Evolutionary conservation across 2,888 invertebrate genomes (phyloP).

Genomic region (Aphodius sticticus): DNA sequence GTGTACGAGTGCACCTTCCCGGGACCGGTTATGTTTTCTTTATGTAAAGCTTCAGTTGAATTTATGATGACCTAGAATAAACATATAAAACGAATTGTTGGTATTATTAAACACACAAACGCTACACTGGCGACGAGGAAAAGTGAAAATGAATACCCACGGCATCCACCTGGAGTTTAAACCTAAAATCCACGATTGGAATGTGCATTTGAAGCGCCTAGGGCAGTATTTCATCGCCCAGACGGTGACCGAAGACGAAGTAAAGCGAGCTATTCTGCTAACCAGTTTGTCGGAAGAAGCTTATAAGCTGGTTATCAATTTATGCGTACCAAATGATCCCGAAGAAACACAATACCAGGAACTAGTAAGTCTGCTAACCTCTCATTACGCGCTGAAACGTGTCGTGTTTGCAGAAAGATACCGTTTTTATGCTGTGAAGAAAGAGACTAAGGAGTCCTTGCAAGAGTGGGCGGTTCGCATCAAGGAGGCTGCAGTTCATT

Average conservation of each 20-base stretch:
- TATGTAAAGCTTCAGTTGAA: no score
- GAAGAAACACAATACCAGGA: slow-evolving; percentile 37
- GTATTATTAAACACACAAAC: no score
- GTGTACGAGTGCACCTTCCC: no score
- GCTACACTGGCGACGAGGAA: no score
- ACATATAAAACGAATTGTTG: no score
- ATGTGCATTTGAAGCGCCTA: slow-evolving; percentile 37
- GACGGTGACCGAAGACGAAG: slow-evolving; percentile 22
- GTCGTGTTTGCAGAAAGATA: not conserved
- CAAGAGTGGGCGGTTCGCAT: slow-evolving; percentile 36
- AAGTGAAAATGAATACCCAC: not conserved
- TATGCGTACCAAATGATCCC: slow-evolving; percentile 39
- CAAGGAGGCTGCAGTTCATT: slow-evolving; percentile 36
- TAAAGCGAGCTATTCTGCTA: slow-evolving; percentile 43
- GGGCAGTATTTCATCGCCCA: slow-evolving; percentile 43
- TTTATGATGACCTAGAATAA: no score
- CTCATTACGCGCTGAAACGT: not conserved
- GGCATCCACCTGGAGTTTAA: slow-evolving; percentile 5
- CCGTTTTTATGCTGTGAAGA: slow-evolving; percentile 24
- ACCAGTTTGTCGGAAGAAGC: slow-evolving; percentile 44
- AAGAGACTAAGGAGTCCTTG: slow-evolving; percentile 31
- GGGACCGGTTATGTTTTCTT: no score
- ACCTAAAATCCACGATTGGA: slow-evolving; percentile 36
- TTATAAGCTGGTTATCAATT: slow-evolving; percentile 41
- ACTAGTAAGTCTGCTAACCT: slow-evolving; percentile 22